Evolutionary conservation across 2,888 invertebrate genomes (phyloP).

Genomic region (Anoncus sp.): DNA sequence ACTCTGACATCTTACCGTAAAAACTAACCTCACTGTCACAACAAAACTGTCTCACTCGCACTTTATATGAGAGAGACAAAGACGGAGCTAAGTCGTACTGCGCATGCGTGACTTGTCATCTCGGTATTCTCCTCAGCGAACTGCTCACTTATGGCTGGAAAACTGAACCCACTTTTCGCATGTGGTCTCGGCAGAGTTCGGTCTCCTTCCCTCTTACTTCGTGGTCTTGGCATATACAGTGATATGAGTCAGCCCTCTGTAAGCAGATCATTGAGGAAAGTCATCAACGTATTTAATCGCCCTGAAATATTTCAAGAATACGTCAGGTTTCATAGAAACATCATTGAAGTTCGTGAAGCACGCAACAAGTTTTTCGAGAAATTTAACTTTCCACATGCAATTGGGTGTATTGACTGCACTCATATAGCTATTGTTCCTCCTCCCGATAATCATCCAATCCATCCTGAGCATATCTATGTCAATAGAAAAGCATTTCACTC

Average conservation of each 20-base stretch:
- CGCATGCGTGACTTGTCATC: no score
- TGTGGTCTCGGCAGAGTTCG: slow-evolving; percentile 4
- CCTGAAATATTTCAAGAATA: slow-evolving; percentile 34
- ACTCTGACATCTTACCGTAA: no score
- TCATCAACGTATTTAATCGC: slow-evolving; percentile 35
- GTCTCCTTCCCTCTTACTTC: slow-evolving; percentile 14
- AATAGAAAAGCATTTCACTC: slow-evolving; percentile 71
- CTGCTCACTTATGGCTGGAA: no score
- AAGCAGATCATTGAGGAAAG: slow-evolving; percentile 28
- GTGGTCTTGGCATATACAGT: no score
- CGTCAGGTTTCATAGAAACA: slow-evolving; percentile 14
- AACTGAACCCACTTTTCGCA: no score
- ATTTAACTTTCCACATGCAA: slow-evolving; percentile 43
- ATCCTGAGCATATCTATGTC: slow-evolving; percentile 69
- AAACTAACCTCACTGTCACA: no score
- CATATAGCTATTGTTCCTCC: slow-evolving; percentile 70
- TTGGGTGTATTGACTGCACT: slow-evolving; percentile 70
- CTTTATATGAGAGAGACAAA: no score
- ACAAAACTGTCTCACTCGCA: no score
- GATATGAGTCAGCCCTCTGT: slow-evolving; percentile 55
- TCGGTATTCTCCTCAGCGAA: no score
- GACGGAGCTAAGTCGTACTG: no score
- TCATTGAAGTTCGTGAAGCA: slow-evolving; percentile 23
- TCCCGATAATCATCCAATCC: slow-evolving; percentile 52
- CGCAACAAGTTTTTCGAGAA: slow-evolving; percentile 24